phyloP scores from a whole-genome alignment of 2,888 invertebrate species.

The Spatulosminthurus flaviceps region DNA sequence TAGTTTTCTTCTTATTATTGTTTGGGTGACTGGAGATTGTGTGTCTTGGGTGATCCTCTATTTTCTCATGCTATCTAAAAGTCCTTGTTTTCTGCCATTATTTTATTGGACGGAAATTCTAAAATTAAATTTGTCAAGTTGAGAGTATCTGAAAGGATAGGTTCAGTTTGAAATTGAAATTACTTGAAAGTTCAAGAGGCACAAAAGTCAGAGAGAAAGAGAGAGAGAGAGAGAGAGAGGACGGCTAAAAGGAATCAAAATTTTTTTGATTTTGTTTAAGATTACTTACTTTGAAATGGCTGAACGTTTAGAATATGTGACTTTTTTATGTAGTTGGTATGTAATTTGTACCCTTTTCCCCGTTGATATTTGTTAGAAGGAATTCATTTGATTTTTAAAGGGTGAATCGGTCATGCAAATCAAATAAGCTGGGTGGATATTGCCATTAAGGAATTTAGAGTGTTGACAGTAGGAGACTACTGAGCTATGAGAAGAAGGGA shows the following conservation, averaged over 20 bases:
- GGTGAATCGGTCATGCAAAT: conserved; percentile 59
- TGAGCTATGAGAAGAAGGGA: conserved; percentile 22
- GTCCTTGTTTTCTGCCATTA: neutral
- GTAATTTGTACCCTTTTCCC: neutral
- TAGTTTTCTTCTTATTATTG: neutral
- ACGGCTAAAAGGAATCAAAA: too few relatives aligned
- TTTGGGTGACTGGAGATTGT: neutral
- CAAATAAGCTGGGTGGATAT: conserved; percentile 54
- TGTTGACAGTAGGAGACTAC: conserved; percentile 28
- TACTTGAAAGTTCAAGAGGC: conserved; percentile 1
- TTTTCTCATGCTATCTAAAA: neutral
- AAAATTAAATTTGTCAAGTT: neutral
- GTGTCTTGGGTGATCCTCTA: neutral
- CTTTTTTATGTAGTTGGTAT: conserved; percentile 12
- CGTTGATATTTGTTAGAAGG: conserved; percentile 33
- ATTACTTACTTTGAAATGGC: too few relatives aligned
- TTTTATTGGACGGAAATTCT: neutral
- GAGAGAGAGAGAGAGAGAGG: too few relatives aligned
- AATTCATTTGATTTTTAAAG: conserved; percentile 56
- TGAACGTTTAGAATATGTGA: too few relatives aligned
- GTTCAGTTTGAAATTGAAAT: neutral
- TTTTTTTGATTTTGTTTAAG: too few relatives aligned
- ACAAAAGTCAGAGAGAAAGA: too few relatives aligned
- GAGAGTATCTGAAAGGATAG: neutral
- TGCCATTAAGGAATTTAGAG: conserved; percentile 47